Base-by-base conservation (phyloP, 1,140 invertebrate species). In the Lordiphosa clarofinis region DNA sequence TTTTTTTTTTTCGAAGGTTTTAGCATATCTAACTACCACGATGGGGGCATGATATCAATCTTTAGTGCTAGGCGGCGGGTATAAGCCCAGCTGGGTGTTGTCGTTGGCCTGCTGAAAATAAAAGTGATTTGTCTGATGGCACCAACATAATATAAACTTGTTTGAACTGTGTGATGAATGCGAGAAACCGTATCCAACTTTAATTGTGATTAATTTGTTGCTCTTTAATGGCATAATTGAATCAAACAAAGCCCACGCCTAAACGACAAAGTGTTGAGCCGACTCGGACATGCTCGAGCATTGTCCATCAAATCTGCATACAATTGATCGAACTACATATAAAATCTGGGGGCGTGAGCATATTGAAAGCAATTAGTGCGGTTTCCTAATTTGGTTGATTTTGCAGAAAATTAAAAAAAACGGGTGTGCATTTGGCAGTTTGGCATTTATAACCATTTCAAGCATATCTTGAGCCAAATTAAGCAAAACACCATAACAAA, bases 301-400 rank as follows among this genome's bases (percentile, higher is more conserved):
- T 49, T 59, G 56, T 67, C 68, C 73, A 78, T 68, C 63, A 66
- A 59, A 60, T 81, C 56, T 71, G 56, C 54, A 70, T 66, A 74
- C 57, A 71, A 82, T 71, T 28, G 71, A 81, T 79, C 75, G 62
- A 82, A 58, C 38, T 59, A 36, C 40, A 58, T 50, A 47, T 56
- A n/a, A 33, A 28, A 39, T 4, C 33, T 31, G 53, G 56, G 54
- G 63, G 75, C 66, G 75, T 79, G 72, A 58, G 71, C 48, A 44
- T 39, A 37, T 39, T 49, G 31, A 44, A 72, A 73, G 73, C 78
- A 84, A 84, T 84, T 84, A 84, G 78, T 82, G 65, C 43, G 54
- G 67, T 84, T 84, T 84, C 78, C 78, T 84, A 84, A 28, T 84
- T 84, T 84, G 78, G 79, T 78, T 84, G 84, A 84, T 46, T 46